Evolutionary conservation across 35 echinoderm and acorn worm species (phyloP).

Genomic region (Stichopus chloronotus): DNA sequence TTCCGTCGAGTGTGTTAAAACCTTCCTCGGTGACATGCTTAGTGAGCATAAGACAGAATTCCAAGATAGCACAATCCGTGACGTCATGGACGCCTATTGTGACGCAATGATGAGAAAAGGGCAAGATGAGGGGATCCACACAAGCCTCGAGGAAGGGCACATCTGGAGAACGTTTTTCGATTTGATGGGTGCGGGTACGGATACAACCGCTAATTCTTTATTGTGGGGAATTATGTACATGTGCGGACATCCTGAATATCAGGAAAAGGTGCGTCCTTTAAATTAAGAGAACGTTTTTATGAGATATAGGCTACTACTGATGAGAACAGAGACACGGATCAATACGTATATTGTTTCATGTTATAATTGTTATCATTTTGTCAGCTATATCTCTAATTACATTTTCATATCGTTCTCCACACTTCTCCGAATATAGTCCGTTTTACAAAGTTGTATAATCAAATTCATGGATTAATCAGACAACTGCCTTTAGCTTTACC

Average conservation of each 20-base stretch:
- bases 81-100: conserved; percentile 36
- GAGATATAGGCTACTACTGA: background rate
- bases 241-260: conserved; percentile 38
- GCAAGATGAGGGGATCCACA: background rate
- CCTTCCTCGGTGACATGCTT: conserved; percentile 24
- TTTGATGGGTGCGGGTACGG: conserved; percentile 39
- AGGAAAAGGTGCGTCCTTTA: conserved; percentile 23
- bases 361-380: too few species aligned
- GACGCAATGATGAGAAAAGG: background rate
- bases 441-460: too few species aligned
- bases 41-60: conserved; percentile 16
- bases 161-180: conserved; percentile 54
- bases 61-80: conserved; percentile 16
- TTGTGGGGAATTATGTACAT: conserved; percentile 43
- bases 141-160: background rate
- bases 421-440: too few species aligned
- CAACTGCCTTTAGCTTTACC: too few species aligned
- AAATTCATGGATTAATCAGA: too few species aligned
- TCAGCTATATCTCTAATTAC: too few species aligned
- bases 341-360: too few species aligned
- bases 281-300: background rate
- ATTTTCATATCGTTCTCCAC: too few species aligned
- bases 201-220: conserved; percentile 44
- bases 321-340: too few species aligned
- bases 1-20: background rate